Evolutionary conservation across 2,797 vertebrate species (phyloP).

Genomic region (Aulostomus chinensis): DNA sequence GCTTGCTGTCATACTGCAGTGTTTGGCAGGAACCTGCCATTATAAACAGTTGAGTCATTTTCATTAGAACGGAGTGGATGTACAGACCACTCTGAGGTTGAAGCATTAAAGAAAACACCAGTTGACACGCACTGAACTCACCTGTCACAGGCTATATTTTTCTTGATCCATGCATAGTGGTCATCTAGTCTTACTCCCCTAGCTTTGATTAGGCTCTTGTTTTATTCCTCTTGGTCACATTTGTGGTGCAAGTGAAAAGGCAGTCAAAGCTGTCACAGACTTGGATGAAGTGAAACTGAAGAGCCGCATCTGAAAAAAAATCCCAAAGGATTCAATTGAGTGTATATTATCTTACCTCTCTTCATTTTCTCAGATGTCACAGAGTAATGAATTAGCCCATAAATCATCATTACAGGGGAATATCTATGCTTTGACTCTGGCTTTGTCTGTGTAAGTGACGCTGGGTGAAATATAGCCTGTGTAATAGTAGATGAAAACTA

Average conservation of each 20-base stretch:
- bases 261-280: conserved; percentile 17
- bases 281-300: conserved; percentile 10
- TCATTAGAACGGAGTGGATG: conserved; percentile 33
- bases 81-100: conserved; percentile 39
- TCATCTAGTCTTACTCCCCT: conserved; percentile 15
- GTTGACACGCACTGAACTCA: conserved; percentile 5
- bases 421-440: conserved; percentile 36
- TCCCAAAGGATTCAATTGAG: conserved; percentile 10
- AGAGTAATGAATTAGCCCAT: conserved; percentile 35
- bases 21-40: conserved; percentile 24
- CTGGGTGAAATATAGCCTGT: conserved; percentile 20
- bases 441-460: conserved; percentile 16
- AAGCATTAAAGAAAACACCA: conserved; percentile 4
- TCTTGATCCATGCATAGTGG: conserved; percentile 12
- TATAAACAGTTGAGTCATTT: conserved; percentile 53
- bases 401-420: conserved; percentile 51
- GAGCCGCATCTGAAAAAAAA: conserved; percentile 12
- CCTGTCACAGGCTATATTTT: conserved; percentile 17
- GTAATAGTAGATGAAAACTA: conserved; percentile 36
- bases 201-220: conserved; percentile 9
- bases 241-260: conserved; percentile 26
- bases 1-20: conserved; percentile 17
- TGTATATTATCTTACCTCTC: conserved; percentile 43
- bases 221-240: conserved; percentile 35
- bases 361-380: conserved; percentile 42